A percentile compares a stretch with the other conserved stretches of the same genome.
These are phyloP conservation scores for Anseranas semipalmata DNA, from an alignment of 2,113 vertebrate genomes.

Conservation along the genomic window DNA sequence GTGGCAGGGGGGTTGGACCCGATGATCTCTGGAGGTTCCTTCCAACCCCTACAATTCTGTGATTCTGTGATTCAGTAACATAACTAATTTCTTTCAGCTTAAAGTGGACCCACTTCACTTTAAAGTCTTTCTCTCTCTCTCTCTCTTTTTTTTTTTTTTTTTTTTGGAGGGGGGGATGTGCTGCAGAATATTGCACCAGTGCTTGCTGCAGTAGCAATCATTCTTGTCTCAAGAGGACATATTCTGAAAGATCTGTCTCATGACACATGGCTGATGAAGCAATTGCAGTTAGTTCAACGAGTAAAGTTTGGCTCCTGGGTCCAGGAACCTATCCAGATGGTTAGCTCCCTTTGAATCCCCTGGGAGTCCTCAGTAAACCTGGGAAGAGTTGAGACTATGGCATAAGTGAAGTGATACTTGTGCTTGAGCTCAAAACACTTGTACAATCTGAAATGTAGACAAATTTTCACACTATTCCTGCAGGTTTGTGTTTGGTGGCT, in stretches of 20 bases:
- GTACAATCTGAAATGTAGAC: background rate
- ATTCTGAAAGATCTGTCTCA: background rate
- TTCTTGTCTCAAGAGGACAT: background rate
- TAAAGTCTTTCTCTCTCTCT: background rate
- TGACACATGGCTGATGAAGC: background rate
- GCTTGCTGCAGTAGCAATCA: conserved; percentile 32
- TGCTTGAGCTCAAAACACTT: background rate
- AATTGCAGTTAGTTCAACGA: background rate
- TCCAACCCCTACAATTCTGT: too few relatives aligned
- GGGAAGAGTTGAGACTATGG: background rate
- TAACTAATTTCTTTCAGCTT: background rate
- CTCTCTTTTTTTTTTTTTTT: background rate
- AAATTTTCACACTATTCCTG: background rate
- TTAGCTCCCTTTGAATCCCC: background rate
- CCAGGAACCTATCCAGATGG: background rate
- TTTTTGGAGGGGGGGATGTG: too few relatives aligned
- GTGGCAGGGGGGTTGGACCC: too few relatives aligned
- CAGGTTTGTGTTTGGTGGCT: background rate
- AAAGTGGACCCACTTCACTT: background rate
- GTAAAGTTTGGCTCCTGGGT: background rate
- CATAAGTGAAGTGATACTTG: background rate
- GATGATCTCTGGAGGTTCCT: too few relatives aligned
- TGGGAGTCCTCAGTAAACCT: background rate
- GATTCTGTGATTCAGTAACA: too few relatives aligned
- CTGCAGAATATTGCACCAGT: conserved; percentile 16